Base-by-base conservation (phyloP, 2,113 vertebrate species). In the Myotis lucifugus region DNA sequence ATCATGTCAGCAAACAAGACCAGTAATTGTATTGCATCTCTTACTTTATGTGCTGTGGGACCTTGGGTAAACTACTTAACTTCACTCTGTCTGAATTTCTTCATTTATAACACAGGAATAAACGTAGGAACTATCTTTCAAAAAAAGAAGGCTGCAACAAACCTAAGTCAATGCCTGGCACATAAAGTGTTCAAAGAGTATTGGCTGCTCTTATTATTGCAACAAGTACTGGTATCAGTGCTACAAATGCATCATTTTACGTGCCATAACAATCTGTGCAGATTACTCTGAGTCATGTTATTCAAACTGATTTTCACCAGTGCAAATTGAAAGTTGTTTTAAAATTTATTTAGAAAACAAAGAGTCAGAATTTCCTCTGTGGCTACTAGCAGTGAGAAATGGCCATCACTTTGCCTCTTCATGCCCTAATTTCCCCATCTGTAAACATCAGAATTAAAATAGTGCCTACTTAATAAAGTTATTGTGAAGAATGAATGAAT, bases 361-460 rank as follows among this genome's bases (percentile, higher is more conserved):
- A 74, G 32, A 14, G 1, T 2, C 59, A 85, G 82, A 67, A 77
- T 67, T 59, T 2, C 59, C 88, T n/a, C 37, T 90, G n/a, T 61
- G 59, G 11, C 29, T 50, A 46, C 8, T 5, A 76, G 12, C 4
- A 18, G 13, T 69, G 15, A 64, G 18, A 32, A 15, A 21, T 8
- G 46, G 40, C 40, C 13, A 76, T 92, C 40, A 14, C 6, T 85
- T 83, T 74, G 1, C 46, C n/a, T 67, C 19, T 42, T 6, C 21
- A 12, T 42, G 21, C 23, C 37, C 25, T 42, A 32, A 15, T 79
- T 59, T 88, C 11, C 29, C 29, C n/a, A 82, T 42, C n/a, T 88
- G 40, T 73, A 87, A 83, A 76, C 81, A 66, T 40, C n/a, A 72
- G 59, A 90, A 67, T 64, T 87, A 85, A 92, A 88, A 42, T 54